Evolutionary conservation across 2,797 vertebrate genomes (phyloP).

Genomic region (Sardinella longiceps): DNA sequence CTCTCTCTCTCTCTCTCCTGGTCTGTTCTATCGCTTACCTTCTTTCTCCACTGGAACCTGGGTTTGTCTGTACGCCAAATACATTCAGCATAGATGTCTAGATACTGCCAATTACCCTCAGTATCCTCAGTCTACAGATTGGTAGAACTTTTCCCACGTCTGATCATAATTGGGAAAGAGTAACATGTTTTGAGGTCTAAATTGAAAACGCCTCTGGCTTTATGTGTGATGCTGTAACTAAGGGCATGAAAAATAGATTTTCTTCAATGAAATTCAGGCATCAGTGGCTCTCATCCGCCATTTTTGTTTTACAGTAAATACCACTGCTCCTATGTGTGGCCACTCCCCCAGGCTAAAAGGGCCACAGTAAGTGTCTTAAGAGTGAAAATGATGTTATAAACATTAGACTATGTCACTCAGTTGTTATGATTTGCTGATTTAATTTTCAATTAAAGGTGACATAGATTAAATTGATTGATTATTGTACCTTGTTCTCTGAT

Average conservation of each 20-base stretch:
- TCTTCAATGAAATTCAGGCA: neutral
- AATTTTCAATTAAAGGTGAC: neutral
- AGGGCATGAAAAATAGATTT: too few species aligned
- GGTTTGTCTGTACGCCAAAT: slow-evolving; percentile 24
- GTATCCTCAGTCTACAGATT: neutral
- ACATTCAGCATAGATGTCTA: neutral
- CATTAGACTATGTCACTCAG: neutral
- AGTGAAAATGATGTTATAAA: too few species aligned
- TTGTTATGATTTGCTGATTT: neutral
- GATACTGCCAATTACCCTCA: too few species aligned
- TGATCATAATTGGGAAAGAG: too few species aligned
- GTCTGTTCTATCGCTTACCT: slow-evolving; percentile 49
- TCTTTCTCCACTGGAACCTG: neutral
- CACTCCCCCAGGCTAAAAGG: neutral
- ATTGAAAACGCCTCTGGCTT: too few species aligned
- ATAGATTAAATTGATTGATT: too few species aligned
- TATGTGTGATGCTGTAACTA: too few species aligned
- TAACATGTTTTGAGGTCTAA: too few species aligned
- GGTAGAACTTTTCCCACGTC: neutral
- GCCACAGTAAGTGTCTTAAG: neutral
- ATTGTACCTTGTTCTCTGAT: too few species aligned
- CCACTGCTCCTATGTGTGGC: too few species aligned
- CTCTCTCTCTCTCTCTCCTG: neutral
- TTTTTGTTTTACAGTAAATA: neutral
- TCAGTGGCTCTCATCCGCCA: neutral